Percentiles rank a stretch among this genome's conserved stretches.
These are phyloP conservation scores for Lithophane ornitopus DNA, from an alignment of 2,888 invertebrate species.

Conservation along the genomic window DNA sequence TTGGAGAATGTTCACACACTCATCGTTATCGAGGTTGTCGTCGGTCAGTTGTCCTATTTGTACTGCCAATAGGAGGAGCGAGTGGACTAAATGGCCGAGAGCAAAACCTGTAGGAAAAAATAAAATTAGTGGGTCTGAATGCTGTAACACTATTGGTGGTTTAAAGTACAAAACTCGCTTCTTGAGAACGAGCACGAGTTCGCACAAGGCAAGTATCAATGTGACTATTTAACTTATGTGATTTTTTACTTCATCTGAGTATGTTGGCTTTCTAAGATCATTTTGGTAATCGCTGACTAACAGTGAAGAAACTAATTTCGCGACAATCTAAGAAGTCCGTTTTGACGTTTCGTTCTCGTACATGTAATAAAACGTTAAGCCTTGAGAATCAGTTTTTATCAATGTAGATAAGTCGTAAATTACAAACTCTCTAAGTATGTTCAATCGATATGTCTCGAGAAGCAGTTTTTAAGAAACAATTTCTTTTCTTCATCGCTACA, in stretches of 20 bases:
- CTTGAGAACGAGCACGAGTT: neutral
- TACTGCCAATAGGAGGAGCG: conserved; percentile 92
- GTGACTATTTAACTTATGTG: neutral
- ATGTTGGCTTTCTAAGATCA: neutral
- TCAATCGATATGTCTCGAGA: no score
- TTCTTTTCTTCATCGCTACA: no score
- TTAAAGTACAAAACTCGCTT: neutral
- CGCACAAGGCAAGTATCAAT: neutral
- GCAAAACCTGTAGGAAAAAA: conserved; percentile 91
- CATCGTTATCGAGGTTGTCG: conserved; percentile 86
- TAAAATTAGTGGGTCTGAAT: neutral
- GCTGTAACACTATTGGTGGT: neutral
- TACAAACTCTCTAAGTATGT: no score
- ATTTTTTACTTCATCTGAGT: no score
- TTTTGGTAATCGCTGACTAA: neutral
- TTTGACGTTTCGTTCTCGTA: no score
- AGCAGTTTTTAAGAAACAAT: no score
- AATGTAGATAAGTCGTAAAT: no score
- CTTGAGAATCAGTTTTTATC: no score
- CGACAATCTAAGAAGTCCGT: no score
- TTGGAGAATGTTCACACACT: conserved; percentile 91
- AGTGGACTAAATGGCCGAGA: conserved; percentile 94
- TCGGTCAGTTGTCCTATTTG: conserved; percentile 92
- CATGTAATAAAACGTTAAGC: no score
- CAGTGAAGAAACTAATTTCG: no score